These are phyloP conservation scores for Fistularia tabacaria DNA, from an alignment of 2,797 vertebrate genomes.

Conservation along the genomic window DNA sequence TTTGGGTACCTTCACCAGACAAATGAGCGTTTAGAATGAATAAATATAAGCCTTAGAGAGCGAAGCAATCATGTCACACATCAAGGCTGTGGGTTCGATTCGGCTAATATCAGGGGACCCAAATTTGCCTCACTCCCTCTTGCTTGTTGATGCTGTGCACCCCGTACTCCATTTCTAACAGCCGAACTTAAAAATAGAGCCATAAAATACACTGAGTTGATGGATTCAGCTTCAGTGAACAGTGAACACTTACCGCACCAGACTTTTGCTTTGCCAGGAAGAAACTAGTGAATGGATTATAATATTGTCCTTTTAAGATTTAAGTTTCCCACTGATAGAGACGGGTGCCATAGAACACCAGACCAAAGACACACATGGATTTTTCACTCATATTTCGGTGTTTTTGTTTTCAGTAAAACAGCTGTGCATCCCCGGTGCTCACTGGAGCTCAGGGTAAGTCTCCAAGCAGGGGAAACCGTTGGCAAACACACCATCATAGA, in stretches of 20 bases:
- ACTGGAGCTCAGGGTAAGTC: constrained; percentile 35
- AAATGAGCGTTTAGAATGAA: constrained; percentile 2
- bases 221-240: constrained; percentile 23
- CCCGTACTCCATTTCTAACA: constrained; percentile 10
- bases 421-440: constrained; percentile 22
- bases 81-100: constrained; percentile 13
- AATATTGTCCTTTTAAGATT: constrained; percentile 25
- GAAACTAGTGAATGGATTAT: constrained; percentile 30
- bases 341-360: no score
- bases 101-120: no score
- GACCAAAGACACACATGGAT: no score
- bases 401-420: constrained; percentile 32
- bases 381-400: constrained; percentile 25
- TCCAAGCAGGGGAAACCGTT: constrained; percentile 50
- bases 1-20: constrained; percentile 7
- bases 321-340: constrained; percentile 23
- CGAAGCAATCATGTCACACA: constrained; percentile 14
- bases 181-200: constrained; percentile 5
- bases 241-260: constrained; percentile 12
- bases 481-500: constrained; percentile 64
- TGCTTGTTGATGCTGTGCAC: background rate
- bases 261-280: constrained; percentile 4
- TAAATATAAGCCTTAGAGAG: constrained; percentile 15
- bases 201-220: constrained; percentile 25
- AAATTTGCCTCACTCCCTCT: background rate